Conservation (phyloP, 2,797 vertebrate species). For the Chaunax sp. region DNA sequence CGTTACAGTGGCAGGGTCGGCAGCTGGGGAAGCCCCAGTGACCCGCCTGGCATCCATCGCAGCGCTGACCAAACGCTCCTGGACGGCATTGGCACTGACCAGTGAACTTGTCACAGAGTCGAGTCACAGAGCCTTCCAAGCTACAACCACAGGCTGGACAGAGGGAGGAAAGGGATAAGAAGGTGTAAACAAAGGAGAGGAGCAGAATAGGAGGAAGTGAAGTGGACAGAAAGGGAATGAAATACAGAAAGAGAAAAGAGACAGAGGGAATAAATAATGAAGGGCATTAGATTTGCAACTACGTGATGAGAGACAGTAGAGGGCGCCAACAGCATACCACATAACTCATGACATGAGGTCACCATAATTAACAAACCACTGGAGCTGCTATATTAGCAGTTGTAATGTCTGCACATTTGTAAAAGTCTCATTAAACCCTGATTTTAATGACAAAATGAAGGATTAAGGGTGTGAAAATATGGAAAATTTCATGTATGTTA, state of each 20-base stretch:
- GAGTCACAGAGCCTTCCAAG: constrained; percentile 87
- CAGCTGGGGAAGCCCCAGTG: constrained; percentile 96
- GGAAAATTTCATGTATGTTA: background rate
- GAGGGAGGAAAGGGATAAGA: background rate
- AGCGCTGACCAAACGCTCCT: constrained; percentile 89
- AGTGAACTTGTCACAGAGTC: constrained; percentile 86
- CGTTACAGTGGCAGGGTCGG: constrained; percentile 90
- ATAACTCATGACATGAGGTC: background rate
- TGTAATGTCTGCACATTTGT: background rate
- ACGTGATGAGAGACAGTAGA: constrained; percentile 45
- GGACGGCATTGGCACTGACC: constrained; percentile 92
- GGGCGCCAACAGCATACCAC: constrained; percentile 43
- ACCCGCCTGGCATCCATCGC: constrained; percentile 89
- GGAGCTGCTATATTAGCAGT: background rate
- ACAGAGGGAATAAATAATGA: background rate
- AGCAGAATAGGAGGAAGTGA: background rate
- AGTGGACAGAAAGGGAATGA: background rate
- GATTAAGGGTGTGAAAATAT: background rate
- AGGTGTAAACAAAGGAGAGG: background rate
- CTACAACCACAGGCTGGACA: constrained; percentile 90
- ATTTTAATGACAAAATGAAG: too few species aligned
- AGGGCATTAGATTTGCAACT: background rate
- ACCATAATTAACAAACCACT: too few species aligned
- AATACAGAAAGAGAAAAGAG: background rate
- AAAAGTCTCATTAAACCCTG: too few species aligned